These are phyloP conservation scores for Crossocerus cetratus DNA, from an alignment of 2,888 invertebrate species.

Conservation along the genomic window DNA sequence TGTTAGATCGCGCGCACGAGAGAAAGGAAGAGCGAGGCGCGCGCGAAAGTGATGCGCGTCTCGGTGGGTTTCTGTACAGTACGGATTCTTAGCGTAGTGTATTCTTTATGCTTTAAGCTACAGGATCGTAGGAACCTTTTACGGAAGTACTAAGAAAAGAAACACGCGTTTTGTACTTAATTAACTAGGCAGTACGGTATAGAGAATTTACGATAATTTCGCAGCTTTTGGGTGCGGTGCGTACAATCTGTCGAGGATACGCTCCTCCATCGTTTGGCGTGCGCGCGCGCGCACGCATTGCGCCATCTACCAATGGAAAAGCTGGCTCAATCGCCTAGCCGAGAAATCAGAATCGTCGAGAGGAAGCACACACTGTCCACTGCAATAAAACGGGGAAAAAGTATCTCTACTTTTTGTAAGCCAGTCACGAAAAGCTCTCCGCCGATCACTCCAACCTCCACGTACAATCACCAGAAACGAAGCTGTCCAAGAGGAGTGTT, in stretches of 20 bases:
- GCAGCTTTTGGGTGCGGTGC: slow-evolving; percentile 42
- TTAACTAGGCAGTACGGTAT: slow-evolving; percentile 63
- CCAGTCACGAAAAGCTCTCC: too few species aligned
- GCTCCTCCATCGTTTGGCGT: neutral
- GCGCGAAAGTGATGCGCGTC: neutral
- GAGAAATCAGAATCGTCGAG: too few species aligned
- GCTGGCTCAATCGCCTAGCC: too few species aligned
- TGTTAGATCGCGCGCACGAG: slow-evolving; percentile 28
- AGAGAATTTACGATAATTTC: slow-evolving; percentile 55
- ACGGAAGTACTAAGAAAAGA: slow-evolving; percentile 61
- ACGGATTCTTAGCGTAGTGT: slow-evolving; percentile 56
- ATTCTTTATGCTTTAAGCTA: slow-evolving; percentile 64
- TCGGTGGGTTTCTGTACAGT: slow-evolving; percentile 50
- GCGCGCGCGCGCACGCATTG: too few species aligned
- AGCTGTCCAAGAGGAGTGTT: too few species aligned
- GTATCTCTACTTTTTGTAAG: too few species aligned
- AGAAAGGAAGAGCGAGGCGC: slow-evolving; percentile 16
- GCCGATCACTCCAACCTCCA: too few species aligned
- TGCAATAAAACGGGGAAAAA: too few species aligned
- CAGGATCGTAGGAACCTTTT: slow-evolving; percentile 61
- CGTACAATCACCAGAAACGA: too few species aligned
- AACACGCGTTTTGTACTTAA: slow-evolving; percentile 74
- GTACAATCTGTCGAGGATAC: neutral
- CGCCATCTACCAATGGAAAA: too few species aligned
- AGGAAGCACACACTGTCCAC: too few species aligned